Conservation (phyloP, 2,113 vertebrate genomes). For the Uria lomvia region DNA sequence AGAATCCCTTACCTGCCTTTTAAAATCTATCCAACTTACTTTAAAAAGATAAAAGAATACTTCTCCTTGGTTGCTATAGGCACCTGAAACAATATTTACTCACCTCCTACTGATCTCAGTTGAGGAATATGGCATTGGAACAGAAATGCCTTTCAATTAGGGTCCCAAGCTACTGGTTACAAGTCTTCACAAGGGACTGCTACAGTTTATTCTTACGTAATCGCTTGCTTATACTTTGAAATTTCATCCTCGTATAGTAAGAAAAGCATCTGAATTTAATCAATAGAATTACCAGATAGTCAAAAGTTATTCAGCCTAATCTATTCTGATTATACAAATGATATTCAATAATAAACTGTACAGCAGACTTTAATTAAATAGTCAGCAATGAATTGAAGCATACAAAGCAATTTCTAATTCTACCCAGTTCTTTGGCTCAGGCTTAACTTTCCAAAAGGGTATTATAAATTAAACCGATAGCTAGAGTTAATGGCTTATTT, state of each 20-base stretch:
- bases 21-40: not conserved
- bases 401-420: slow-evolving; percentile 22
- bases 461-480: not conserved
- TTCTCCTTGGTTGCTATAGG: not conserved
- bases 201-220: not conserved
- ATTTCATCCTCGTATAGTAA: not conserved
- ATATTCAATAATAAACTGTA: slow-evolving; percentile 21
- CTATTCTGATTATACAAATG: slow-evolving; percentile 27
- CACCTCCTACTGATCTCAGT: not conserved
- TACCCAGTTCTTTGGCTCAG: not conserved
- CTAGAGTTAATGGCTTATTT: not conserved
- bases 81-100: slow-evolving; percentile 3
- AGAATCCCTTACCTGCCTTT: not conserved
- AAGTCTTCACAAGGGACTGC: not conserved
- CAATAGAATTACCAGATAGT: slow-evolving; percentile 23
- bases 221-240: not conserved
- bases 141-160: not conserved
- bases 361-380: slow-evolving; percentile 36
- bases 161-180: not conserved
- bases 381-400: not conserved
- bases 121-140: not conserved
- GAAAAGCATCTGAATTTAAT: slow-evolving; percentile 42
- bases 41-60: not conserved
- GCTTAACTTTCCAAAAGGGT: not conserved
- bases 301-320: not conserved